These are phyloP conservation scores for Quiscalus mexicanus DNA, from an alignment of 2,113 vertebrate genomes.

Conservation along the genomic window DNA sequence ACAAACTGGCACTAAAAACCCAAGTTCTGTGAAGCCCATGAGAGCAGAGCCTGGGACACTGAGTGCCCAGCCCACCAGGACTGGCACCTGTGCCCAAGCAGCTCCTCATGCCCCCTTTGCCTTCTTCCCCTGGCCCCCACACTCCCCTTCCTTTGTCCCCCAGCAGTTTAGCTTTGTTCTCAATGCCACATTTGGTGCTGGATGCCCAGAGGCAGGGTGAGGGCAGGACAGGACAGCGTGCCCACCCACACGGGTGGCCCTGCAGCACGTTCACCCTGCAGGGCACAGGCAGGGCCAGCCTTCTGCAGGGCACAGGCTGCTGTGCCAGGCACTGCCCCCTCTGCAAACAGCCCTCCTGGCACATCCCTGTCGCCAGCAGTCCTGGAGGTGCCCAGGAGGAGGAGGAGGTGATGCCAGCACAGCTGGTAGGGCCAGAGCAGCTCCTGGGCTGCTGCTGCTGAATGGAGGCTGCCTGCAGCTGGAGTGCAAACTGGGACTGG, in stretches of 20 bases:
- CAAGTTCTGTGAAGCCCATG: neutral
- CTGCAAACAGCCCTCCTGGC: neutral
- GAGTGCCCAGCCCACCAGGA: rapidly evolving
- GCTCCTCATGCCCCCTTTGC: neutral
- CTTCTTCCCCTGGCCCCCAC: neutral
- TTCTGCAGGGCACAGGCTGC: neutral
- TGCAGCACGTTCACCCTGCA: neutral
- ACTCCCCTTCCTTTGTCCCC: neutral
- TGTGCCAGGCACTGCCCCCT: neutral
- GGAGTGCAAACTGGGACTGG: neutral
- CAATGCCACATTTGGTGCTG: neutral
- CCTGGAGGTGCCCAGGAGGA: neutral
- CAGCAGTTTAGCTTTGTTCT: neutral
- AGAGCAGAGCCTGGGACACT: neutral
- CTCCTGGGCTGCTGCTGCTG: neutral
- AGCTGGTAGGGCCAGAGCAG: neutral
- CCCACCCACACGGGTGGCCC: rapidly evolving
- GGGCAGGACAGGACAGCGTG: neutral
- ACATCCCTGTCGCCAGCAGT: neutral
- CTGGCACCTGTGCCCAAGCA: neutral
- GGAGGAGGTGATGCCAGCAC: neutral
- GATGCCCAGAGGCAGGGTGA: neutral
- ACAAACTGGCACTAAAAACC: neutral
- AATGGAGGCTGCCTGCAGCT: neutral
- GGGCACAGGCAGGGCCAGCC: neutral